A percentile compares a stretch with the other conserved stretches of the same genome.
Conservation (phyloP, 2,113 vertebrate species). For the Callorhinus ursinus region DNA sequence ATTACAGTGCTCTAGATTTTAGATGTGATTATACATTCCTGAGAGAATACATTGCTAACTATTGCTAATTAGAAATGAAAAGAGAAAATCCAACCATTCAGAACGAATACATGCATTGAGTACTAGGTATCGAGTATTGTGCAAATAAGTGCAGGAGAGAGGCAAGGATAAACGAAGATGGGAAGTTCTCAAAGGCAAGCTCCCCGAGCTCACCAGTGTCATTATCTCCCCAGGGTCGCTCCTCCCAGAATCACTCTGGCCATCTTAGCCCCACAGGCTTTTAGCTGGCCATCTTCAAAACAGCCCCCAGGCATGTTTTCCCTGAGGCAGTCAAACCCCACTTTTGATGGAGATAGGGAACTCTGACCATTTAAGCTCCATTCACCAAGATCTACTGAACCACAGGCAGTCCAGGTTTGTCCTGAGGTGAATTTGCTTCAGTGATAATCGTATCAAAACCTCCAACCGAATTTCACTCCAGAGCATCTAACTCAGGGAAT, state of each 20-base stretch:
- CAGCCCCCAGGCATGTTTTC: not conserved
- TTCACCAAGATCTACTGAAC: not conserved
- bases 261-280: not conserved
- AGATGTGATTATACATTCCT: not conserved
- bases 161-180: not conserved
- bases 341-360: not conserved
- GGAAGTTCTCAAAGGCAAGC: not conserved
- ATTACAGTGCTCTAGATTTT: not conserved
- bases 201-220: not conserved
- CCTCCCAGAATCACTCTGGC: not conserved
- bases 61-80: conserved; percentile 5
- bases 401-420: not conserved
- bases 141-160: not conserved
- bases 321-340: not conserved
- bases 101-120: not conserved
- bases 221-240: not conserved
- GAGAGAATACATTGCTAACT: not conserved
- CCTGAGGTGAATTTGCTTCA: not conserved
- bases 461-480: not conserved
- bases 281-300: not conserved
- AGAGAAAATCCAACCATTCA: not conserved
- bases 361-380: not conserved
- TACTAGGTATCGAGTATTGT: not conserved
- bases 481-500: not conserved
- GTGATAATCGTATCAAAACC: not conserved